Evolutionary conservation across 2,888 invertebrate genomes (phyloP), one percentile per base, ranked within the genome.

Genomic region (Drosophila nr. perissopoda): DNA sequence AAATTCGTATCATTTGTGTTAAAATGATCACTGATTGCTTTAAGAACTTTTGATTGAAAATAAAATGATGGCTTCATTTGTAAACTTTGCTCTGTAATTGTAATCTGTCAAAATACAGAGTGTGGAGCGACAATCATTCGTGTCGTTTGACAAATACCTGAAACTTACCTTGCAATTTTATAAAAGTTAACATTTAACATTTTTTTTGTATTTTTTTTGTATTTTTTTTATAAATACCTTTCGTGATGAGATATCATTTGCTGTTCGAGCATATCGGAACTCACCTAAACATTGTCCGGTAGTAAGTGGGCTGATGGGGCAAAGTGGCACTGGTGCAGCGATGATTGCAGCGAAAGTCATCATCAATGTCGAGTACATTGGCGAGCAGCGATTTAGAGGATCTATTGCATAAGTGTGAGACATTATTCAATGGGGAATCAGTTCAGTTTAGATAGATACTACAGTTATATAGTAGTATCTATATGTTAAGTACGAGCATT

Each of bases 361-460:
- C 98, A 94, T 99, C 99, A 93, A 99, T 97, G 94, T 99, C 98
- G 92, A 99, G 95, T 91, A 99, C 98, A 94, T 99, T 99, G 91
- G 99, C 98, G 91, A 99, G 95, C 91, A 99, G 95, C 93, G 98
- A 98, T 94, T 98, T 98, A 91, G 98, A 98, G 89, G 98, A 98
- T 92, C 95, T 96, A 48, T 18, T 57, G 57, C 56, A 4, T 36
- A 48, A 46, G 40, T 59, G 33, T 13, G 18, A 38, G 31, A 33
- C 11, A 59, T 49, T 40, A 40, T 36, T 60, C n/a, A 33, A 34
- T n/a, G 49, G 40, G 18, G 42, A 36, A 31, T 11, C 29, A 34
- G 18, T 31, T 42, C 11, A 21, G 16, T 29, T 27, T 11, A 33
- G 21, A 8, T 56, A 13, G 49, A 40, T 40, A 27, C 46, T 13